Base-by-base conservation (phyloP, 2,888 invertebrate genomes). In the Marasmarcha lunaedactyla region DNA sequence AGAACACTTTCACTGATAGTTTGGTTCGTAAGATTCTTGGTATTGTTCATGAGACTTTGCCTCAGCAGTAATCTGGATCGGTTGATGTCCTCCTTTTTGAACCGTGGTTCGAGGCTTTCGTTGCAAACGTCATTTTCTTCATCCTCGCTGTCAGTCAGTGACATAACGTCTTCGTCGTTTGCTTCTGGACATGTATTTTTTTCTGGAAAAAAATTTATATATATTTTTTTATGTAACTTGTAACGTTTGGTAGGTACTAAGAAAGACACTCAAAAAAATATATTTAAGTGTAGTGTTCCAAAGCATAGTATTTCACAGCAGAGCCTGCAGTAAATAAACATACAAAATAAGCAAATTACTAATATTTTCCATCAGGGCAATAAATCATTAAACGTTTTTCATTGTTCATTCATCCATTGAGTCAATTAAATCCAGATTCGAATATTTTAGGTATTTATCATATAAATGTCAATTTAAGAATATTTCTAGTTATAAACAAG, bases 41-140 rank as follows among this genome's bases (percentile, higher is more conserved):
- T 30, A 10, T 30, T 30, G 30, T 30, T 30, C n/a, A 30, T 30
- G 2, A 30, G 10, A 38, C 53, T 63, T 20, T 55, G 48, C 20
- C 34, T 12, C 3, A 48, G 46, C 2, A 55, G 36, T 1, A 58
- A 47, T 39, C 58, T 50, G 2, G 71, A 66, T 40, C 49, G 55
- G 37, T 68, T 67, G 1, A 66, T 52, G 3, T 63, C 55, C 40
- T 70, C 68, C 38, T 62, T 73, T 34, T 53, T 70, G 40, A 79
- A 71, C 0, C 59, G 54, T 0, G 79, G 78, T 46, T 78, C 78
- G 1, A 79, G 53, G 27, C 76, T 74, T 36, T 77, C 68, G 25
- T 73, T 74, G 33, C 55, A 56, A 37, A 70, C 70, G 4, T 58
- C 50, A 0, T 48, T 46, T 14, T 58, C 57, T 1, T 68, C 63